These are phyloP conservation scores for Melanotaenia pygmaea DNA, from an alignment of 2,797 vertebrate genomes.

Conservation along the genomic window DNA sequence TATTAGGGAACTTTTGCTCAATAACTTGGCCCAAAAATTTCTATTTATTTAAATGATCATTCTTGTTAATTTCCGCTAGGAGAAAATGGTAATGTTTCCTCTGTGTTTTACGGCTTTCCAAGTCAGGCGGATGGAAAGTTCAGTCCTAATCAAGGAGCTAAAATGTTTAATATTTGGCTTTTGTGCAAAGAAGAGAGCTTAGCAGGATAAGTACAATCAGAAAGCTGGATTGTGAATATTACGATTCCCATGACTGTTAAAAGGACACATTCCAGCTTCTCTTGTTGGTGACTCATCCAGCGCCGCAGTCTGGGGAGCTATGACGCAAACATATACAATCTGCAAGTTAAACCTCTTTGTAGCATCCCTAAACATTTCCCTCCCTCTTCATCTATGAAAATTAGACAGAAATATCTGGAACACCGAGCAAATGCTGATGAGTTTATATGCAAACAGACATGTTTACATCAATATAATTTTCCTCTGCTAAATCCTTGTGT, in stretches of 20 bases:
- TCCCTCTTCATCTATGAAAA: constrained; percentile 51
- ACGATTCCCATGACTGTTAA: constrained; percentile 68
- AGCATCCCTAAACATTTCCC: constrained; percentile 56
- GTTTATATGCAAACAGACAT: constrained; percentile 68
- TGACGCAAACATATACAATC: constrained; percentile 60
- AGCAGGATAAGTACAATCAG: constrained; percentile 36
- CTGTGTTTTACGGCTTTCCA: constrained; percentile 24
- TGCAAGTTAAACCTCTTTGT: constrained; percentile 37
- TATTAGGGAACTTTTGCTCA: constrained; percentile 4
- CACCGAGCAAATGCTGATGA: constrained; percentile 55
- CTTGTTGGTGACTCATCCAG: constrained; percentile 55
- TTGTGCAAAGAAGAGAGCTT: constrained; percentile 33
- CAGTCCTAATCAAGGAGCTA: constrained; percentile 38
- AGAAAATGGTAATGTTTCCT: constrained; percentile 17
- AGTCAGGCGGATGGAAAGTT: constrained; percentile 32
- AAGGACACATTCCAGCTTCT: constrained; percentile 59
- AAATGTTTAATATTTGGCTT: constrained; percentile 39
- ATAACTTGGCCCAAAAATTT: neutral
- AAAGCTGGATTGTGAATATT: constrained; percentile 53
- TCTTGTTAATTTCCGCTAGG: constrained; percentile 24
- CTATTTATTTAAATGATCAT: constrained; percentile 15
- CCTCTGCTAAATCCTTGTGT: constrained; percentile 52
- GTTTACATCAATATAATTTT: constrained; percentile 71
- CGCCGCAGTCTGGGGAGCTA: constrained; percentile 51
- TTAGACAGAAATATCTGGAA: constrained; percentile 57